These are phyloP conservation scores for Atta colombica DNA, from an alignment of 1,140 invertebrate species.

Conservation along the genomic window DNA sequence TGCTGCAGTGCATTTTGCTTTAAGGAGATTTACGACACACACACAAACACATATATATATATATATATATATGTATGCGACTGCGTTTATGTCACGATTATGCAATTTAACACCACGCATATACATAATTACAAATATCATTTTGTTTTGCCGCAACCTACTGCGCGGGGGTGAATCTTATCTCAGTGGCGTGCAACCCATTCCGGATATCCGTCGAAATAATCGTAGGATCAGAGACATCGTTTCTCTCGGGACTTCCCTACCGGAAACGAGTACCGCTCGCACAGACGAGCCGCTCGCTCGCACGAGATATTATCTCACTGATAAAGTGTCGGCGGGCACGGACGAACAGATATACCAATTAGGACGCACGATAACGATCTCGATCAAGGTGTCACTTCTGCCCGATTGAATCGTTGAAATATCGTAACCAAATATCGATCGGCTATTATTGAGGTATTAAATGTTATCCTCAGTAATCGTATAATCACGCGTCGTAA, in stretches of 20 bases:
- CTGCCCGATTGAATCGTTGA: conserved; percentile 42
- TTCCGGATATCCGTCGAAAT: conserved; percentile 81
- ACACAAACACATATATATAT: too few species aligned
- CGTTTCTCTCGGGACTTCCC: conserved; percentile 43
- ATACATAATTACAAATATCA: conserved; percentile 51
- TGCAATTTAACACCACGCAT: not conserved
- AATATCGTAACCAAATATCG: conserved; percentile 40
- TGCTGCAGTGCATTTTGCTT: not conserved
- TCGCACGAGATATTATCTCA: conserved; percentile 73
- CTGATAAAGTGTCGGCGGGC: conserved; percentile 73
- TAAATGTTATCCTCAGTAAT: conserved; percentile 38
- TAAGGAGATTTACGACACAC: conserved; percentile 9
- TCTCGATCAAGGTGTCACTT: conserved; percentile 43
- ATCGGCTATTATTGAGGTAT: conserved; percentile 1
- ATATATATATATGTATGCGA: not conserved
- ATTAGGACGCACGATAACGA: conserved; percentile 69
- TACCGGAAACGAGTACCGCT: conserved; percentile 73
- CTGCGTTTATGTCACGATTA: conserved; percentile 24
- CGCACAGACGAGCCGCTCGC: conserved; percentile 65
- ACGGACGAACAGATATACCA: conserved; percentile 58
- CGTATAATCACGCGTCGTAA: conserved; percentile 33
- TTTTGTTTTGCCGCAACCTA: conserved; percentile 27
- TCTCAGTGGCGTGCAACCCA: conserved; percentile 67
- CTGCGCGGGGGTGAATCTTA: conserved; percentile 67
- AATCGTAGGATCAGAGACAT: conserved; percentile 78